A percentile compares a stretch with the other conserved stretches of the same genome.
phyloP scores from a whole-genome alignment of 2,797 vertebrate genomes.

The Podarcis lilfordi region DNA sequence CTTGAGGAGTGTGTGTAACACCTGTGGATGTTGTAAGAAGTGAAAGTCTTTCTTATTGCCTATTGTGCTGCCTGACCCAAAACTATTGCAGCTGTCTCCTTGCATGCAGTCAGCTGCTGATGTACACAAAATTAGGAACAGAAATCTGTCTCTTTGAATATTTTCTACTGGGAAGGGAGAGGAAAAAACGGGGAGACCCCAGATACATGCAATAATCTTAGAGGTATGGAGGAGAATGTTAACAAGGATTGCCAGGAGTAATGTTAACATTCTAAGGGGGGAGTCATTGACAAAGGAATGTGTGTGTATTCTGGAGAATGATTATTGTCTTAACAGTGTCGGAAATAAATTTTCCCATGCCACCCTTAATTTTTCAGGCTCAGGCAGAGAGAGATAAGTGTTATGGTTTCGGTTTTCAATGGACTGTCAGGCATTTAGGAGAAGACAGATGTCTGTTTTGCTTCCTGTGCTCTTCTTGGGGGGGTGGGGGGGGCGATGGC shows the following conservation, averaged over 20 bases:
- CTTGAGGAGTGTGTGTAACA: rapidly evolving
- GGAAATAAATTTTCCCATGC: constrained; percentile 19
- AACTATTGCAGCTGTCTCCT: constrained; percentile 11
- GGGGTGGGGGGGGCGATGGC: background rate
- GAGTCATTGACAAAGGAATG: background rate
- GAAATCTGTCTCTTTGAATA: background rate
- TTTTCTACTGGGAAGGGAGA: background rate
- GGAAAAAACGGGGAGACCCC: no score
- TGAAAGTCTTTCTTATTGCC: background rate
- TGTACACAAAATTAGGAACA: background rate
- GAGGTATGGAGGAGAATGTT: background rate
- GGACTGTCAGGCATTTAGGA: constrained; percentile 14
- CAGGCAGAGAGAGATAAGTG: background rate
- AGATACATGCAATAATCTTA: background rate
- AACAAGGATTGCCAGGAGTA: background rate
- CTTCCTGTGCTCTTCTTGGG: constrained; percentile 6
- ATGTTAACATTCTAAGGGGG: background rate
- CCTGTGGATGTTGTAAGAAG: background rate
- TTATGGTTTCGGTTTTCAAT: constrained; percentile 21
- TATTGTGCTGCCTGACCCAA: background rate
- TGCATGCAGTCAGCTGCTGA: background rate
- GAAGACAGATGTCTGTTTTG: background rate
- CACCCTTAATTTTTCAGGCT: constrained; percentile 37
- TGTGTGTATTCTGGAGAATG: background rate
- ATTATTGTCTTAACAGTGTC: constrained; percentile 40